These are phyloP conservation scores for Sebastes trivittatus DNA, from an alignment of 2,797 vertebrate genomes.

Conservation along the genomic window DNA sequence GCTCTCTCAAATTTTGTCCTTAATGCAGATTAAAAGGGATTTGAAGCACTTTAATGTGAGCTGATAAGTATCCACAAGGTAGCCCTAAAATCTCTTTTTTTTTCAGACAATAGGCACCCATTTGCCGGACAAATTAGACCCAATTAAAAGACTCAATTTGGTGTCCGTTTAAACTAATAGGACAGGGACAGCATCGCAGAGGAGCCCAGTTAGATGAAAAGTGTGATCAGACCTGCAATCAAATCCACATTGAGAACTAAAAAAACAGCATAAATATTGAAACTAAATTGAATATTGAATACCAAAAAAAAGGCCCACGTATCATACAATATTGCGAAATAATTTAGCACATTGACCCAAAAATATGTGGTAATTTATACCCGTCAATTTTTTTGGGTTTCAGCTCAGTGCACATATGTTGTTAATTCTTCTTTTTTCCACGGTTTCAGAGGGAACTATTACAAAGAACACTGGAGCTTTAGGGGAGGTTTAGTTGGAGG, in stretches of 20 bases:
- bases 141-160: conserved; percentile 59
- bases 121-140: conserved; percentile 56
- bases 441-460: neutral
- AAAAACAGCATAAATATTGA: neutral
- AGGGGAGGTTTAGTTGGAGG: conserved; percentile 41
- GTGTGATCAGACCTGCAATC: conserved; percentile 43
- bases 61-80: neutral
- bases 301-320: neutral
- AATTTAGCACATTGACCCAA: neutral
- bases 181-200: conserved; percentile 26
- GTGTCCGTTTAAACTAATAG: conserved; percentile 48
- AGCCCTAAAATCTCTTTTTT: conserved; percentile 9
- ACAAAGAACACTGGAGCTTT: conserved; percentile 21
- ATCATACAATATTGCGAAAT: neutral
- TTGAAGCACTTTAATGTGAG: conserved; percentile 53
- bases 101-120: conserved; percentile 34
- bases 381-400: neutral
- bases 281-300: neutral
- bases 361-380: neutral
- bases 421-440: conserved; percentile 18
- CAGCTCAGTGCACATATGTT: neutral
- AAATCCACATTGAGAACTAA: conserved; percentile 24
- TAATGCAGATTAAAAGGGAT: conserved; percentile 58
- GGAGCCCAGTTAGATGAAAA: conserved; percentile 39
- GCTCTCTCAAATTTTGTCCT: conserved; percentile 38